Evolutionary conservation across 2,113 vertebrate genomes (phyloP).

Genomic region (Neogobius melanostomus): DNA sequence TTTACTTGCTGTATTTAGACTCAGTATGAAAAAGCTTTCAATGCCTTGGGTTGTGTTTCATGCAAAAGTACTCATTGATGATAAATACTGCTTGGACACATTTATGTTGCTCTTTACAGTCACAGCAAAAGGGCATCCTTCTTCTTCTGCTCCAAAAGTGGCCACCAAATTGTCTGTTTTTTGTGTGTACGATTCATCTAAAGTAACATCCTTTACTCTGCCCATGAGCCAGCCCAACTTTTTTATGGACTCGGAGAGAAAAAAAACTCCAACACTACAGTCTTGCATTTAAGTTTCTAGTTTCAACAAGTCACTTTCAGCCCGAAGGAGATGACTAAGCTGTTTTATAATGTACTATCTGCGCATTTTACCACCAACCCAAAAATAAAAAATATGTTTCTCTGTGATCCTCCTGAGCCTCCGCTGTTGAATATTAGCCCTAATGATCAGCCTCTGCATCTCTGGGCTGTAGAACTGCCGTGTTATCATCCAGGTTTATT

Average conservation of each 20-base stretch:
- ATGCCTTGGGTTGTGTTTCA: too few species aligned
- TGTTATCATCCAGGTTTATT: conserved; percentile 35
- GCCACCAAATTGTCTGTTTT: too few species aligned
- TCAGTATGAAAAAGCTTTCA: too few species aligned
- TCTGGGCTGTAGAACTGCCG: conserved; percentile 30
- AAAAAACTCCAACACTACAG: not conserved
- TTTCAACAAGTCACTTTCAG: not conserved
- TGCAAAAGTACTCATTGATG: too few species aligned
- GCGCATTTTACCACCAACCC: conserved; percentile 17
- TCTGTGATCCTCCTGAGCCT: conserved; percentile 38
- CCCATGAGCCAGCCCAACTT: not conserved
- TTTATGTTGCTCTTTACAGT: too few species aligned
- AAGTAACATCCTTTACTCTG: not conserved
- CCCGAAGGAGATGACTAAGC: conserved; percentile 1
- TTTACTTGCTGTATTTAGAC: too few species aligned
- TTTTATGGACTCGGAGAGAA: conserved; percentile 1
- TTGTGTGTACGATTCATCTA: too few species aligned
- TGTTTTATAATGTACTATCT: conserved; percentile 1
- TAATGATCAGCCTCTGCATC: conserved; percentile 45
- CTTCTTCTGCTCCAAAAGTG: too few species aligned
- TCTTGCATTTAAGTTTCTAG: not conserved
- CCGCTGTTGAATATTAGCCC: conserved; percentile 33
- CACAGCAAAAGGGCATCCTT: too few species aligned
- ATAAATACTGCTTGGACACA: too few species aligned
- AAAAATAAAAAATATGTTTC: conserved; percentile 33